Conservation (phyloP, 2,888 invertebrate species). For the Microctonus brassicae region DNA sequence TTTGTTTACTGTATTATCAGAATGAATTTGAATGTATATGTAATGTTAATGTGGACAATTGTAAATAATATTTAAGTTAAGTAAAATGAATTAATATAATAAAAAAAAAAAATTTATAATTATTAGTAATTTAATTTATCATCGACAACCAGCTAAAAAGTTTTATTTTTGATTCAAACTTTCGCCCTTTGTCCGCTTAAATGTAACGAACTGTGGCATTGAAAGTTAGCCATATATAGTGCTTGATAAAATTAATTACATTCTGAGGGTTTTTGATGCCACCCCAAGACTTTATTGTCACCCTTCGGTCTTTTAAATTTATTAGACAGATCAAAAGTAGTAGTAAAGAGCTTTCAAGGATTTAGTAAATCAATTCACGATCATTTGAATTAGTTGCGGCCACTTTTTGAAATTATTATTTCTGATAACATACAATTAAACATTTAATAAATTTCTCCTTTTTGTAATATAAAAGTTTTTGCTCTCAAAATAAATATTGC, state of each 20-base stretch:
- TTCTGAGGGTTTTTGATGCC: conserved; percentile 51
- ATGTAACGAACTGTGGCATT: conserved; percentile 58
- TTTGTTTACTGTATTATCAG: no score
- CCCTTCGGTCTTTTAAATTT: background rate
- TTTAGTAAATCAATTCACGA: conserved; percentile 31
- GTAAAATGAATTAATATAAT: no score
- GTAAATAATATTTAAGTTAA: no score
- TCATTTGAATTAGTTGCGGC: conserved; percentile 44
- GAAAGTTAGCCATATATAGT: conserved; percentile 52
- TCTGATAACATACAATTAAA: background rate
- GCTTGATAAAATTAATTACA: conserved; percentile 63
- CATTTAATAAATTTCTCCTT: background rate
- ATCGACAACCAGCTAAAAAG: background rate
- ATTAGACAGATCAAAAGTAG: background rate
- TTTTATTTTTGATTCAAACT: background rate
- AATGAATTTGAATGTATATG: no score
- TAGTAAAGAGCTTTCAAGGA: conserved; percentile 6
- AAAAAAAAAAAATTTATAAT: no score
- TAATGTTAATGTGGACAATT: no score
- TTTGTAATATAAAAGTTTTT: background rate
- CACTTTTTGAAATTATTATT: background rate
- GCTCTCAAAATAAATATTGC: background rate
- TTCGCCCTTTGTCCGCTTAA: conserved; percentile 35
- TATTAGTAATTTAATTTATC: conserved; percentile 8
- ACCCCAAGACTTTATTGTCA: conserved; percentile 33